phyloP scores from a whole-genome alignment of 2,113 vertebrate genomes.

The Electrona antarctica region DNA sequence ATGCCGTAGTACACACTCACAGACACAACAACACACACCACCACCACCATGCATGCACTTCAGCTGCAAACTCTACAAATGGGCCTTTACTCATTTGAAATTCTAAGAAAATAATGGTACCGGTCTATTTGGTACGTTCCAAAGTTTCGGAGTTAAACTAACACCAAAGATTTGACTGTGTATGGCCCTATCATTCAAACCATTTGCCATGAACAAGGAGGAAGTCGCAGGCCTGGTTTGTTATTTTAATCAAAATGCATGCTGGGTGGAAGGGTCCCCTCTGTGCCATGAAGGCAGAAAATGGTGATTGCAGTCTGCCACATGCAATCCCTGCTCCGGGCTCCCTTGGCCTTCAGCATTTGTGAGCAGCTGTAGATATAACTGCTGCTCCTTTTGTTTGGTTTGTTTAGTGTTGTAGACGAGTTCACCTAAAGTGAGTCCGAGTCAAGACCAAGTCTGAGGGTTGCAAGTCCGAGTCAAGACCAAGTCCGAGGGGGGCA shows the following conservation, averaged over 20 bases:
- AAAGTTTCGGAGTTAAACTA: too few relatives aligned
- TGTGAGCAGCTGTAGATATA: constrained; percentile 21
- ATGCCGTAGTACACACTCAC: constrained; percentile 29
- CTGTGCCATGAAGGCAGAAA: constrained; percentile 65
- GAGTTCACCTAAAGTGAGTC: too few relatives aligned
- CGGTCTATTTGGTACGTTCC: too few relatives aligned
- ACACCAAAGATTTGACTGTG: too few relatives aligned
- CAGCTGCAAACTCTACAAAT: neutral
- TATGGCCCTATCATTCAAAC: constrained; percentile 3
- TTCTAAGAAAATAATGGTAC: too few relatives aligned
- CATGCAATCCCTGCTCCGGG: constrained; percentile 40
- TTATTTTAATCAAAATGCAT: constrained; percentile 67
- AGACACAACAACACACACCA: neutral
- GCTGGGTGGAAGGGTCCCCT: constrained; percentile 66
- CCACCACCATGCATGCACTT: neutral
- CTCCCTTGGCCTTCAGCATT: constrained; percentile 35
- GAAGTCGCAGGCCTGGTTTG: constrained; percentile 43
- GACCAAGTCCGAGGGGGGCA: too few relatives aligned
- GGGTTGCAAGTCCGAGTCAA: too few relatives aligned
- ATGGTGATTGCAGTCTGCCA: constrained; percentile 74
- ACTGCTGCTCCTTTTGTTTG: constrained; percentile 16
- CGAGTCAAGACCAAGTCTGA: too few relatives aligned
- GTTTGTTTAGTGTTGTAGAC: neutral
- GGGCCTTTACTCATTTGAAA: neutral
- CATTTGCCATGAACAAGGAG: constrained; percentile 12